Conservation (phyloP, 2,888 invertebrate species). For the Glaucopsyche alexis region DNA sequence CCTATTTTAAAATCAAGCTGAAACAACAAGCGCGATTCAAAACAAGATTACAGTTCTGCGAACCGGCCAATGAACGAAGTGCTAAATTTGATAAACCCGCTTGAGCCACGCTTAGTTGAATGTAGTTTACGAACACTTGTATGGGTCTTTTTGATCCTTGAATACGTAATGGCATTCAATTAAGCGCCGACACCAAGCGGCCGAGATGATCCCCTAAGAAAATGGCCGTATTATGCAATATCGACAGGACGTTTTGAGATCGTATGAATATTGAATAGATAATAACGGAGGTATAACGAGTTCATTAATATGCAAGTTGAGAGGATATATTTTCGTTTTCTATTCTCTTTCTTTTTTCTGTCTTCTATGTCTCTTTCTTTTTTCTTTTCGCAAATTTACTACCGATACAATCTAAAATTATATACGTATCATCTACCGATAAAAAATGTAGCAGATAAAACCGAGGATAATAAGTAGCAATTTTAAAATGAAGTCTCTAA, state of each 20-base stretch:
- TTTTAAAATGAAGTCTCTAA: too few species aligned
- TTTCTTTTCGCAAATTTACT: too few species aligned
- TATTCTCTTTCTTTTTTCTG: too few species aligned
- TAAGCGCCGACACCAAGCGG: slow-evolving; percentile 33
- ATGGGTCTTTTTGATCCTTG: slow-evolving; percentile 61
- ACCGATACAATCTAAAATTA: too few species aligned
- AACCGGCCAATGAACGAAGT: slow-evolving; percentile 1
- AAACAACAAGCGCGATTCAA: background rate
- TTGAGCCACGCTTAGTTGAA: background rate
- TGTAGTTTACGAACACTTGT: slow-evolving; percentile 56
- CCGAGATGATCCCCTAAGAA: slow-evolving; percentile 30
- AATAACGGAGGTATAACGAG: too few species aligned
- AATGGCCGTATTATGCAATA: slow-evolving; percentile 30
- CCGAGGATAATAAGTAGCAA: too few species aligned
- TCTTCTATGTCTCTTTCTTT: too few species aligned
- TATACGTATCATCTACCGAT: too few species aligned
- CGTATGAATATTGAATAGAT: background rate
- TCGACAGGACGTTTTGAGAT: slow-evolving; percentile 12
- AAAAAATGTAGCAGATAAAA: too few species aligned
- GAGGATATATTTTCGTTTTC: too few species aligned
- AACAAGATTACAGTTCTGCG: slow-evolving; percentile 4
- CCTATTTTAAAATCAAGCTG: background rate
- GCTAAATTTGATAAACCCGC: slow-evolving; percentile 27
- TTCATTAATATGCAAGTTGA: too few species aligned
- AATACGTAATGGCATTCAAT: slow-evolving; percentile 51